Percentiles rank a stretch among this genome's conserved stretches.
Evolutionary conservation across 2,113 vertebrate genomes (phyloP).

Genomic region (Bothrops jararaca): DNA sequence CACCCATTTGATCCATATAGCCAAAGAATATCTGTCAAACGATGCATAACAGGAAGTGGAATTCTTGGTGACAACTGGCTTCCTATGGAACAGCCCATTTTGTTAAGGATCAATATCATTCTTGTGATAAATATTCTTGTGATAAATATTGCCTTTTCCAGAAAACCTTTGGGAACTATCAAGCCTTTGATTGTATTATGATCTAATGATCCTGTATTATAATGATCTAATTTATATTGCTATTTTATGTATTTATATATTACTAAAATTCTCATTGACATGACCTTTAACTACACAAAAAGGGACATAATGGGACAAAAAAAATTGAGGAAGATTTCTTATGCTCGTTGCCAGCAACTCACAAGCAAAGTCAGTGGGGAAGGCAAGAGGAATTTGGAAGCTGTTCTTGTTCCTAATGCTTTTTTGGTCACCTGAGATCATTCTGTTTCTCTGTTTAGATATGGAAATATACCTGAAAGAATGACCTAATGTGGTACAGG

Average conservation of each 20-base stretch:
- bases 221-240: background rate
- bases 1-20: background rate
- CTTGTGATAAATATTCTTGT: no score
- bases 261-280: background rate
- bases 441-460: background rate
- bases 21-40: background rate
- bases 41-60: background rate
- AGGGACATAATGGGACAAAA: background rate
- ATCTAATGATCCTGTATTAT: no score
- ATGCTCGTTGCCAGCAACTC: background rate
- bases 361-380: background rate
- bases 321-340: background rate
- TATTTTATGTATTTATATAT: background rate
- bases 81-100: background rate
- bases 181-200: background rate
- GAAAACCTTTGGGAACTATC: background rate
- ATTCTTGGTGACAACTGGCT: background rate
- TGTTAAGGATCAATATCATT: background rate
- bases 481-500: background rate
- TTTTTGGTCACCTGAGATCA: background rate
- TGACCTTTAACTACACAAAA: background rate
- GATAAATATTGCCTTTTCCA: background rate
- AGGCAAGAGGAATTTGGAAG: background rate
- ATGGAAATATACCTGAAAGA: background rate
- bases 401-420: background rate